Evolutionary conservation across 2,797 vertebrate genomes (phyloP), one percentile per base, ranked within the genome.

Genomic region (Nyctibius grandis): DNA sequence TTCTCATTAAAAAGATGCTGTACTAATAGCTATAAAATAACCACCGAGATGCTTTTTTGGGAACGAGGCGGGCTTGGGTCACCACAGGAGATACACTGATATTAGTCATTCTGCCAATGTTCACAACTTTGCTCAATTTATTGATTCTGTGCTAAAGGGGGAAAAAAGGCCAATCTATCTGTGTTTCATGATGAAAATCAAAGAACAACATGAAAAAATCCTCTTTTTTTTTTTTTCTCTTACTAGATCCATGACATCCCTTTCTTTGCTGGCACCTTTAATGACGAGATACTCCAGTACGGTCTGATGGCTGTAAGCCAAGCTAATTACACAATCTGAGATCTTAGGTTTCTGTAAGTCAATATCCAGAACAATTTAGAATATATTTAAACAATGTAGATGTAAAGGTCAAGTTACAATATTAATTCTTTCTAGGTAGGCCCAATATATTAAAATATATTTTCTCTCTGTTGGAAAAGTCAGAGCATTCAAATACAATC

Each of bases 131-230:
- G 83, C 70, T 96, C 89, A 95, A 91, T 95, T 92, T 94, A 94
- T 97, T 94, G 95, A 97, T 97, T 96, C 44, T 73, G n/a, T 89
- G 50, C 38, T 93, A 65, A 91, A 63, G 34, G 9, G 42, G 33
- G 22, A 20, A 74, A 76, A 89, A 92, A 89, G 91, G 50, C 67
- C 65, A 91, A 92, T 94, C 31, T 91, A 69, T 90, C 76, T 40
- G 64, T 50, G 93, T 96, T 87, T 87, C 78, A 93, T 91, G 34
- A 96, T 95, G 80, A 96, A 97, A 97, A 97, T 96, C 80, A 96
- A 97, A 96, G 42, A 93, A 59, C 25, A 95, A 78, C 68, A 61
- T 63, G 25, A 83, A 40, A 61, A 65, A 69, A 48, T 23, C 3
- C 0, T 74, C 29, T 67, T 61, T 87, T 33, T 22, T 75, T n/a